A percentile compares a stretch with the other conserved stretches of the same genome.
Conservation (phyloP, 2,797 vertebrate genomes). For the Tragopan temminckii region DNA sequence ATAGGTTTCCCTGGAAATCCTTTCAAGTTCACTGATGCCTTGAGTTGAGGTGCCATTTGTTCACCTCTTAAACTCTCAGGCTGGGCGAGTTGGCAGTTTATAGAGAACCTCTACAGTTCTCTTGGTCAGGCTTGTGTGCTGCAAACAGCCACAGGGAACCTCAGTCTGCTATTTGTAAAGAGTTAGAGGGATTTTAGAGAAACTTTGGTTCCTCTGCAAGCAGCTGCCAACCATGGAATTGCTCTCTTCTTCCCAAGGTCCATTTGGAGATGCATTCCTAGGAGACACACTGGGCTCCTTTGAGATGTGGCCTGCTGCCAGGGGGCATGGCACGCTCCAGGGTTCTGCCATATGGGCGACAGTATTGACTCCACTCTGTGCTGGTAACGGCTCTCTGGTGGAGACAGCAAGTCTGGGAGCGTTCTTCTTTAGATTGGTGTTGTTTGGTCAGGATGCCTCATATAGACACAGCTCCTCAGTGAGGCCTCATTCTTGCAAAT, state of each 20-base stretch:
- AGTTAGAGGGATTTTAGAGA: neutral
- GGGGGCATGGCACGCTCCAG: neutral
- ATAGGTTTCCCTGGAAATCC: neutral
- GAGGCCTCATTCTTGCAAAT: neutral
- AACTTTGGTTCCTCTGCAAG: neutral
- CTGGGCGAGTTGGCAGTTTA: fast-evolving
- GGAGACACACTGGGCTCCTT: neutral
- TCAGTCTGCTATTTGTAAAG: neutral
- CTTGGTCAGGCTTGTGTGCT: neutral
- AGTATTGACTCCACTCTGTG: fast-evolving
- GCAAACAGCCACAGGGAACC: neutral
- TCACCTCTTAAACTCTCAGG: fast-evolving
- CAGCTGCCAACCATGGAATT: neutral
- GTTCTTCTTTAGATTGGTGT: neutral
- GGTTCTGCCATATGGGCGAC: neutral
- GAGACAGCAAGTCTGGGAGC: conserved; percentile 42
- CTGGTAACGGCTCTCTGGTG: neutral
- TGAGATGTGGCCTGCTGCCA: neutral
- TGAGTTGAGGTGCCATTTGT: fast-evolving
- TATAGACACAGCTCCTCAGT: neutral
- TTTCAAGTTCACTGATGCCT: neutral
- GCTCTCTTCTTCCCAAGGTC: neutral
- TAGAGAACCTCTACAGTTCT: neutral
- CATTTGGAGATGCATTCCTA: neutral
- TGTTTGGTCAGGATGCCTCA: conserved; percentile 21